Percentiles rank a stretch among this genome's conserved stretches.
Conservation (phyloP, 2,113 vertebrate genomes). For the Callaeas wilsoni region DNA sequence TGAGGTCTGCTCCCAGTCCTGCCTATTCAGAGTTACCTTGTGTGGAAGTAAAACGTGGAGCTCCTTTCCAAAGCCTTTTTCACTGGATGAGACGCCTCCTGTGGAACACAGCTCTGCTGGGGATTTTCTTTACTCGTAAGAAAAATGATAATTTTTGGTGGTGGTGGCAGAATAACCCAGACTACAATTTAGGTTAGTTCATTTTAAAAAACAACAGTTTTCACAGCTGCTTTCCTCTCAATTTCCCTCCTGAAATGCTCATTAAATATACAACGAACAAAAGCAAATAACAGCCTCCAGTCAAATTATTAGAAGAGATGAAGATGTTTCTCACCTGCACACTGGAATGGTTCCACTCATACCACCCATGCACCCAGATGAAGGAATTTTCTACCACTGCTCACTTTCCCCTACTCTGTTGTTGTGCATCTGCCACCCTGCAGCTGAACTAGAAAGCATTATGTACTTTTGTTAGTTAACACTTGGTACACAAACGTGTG, state of each 20-base stretch:
- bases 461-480: not conserved
- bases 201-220: not conserved
- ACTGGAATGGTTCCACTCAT: not conserved
- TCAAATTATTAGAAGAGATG: not conserved
- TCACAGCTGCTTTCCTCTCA: not conserved
- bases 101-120: not conserved
- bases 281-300: not conserved
- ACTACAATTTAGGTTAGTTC: not conserved
- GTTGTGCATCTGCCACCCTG: not conserved
- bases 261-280: not conserved
- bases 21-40: not conserved
- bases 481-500: fast-evolving
- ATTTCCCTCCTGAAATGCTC: not conserved
- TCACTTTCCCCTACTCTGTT: not conserved
- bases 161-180: not conserved
- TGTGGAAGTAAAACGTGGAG: not conserved
- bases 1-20: not conserved
- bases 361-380: not conserved
- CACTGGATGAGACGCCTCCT: not conserved
- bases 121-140: not conserved
- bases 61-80: not conserved
- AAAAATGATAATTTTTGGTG: not conserved
- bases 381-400: not conserved
- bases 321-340: not conserved
- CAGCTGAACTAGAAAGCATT: not conserved